Percentiles rank a stretch among this genome's conserved stretches.
Evolutionary conservation across 2,888 invertebrate species (phyloP).

Genomic region (Mantis religiosa): DNA sequence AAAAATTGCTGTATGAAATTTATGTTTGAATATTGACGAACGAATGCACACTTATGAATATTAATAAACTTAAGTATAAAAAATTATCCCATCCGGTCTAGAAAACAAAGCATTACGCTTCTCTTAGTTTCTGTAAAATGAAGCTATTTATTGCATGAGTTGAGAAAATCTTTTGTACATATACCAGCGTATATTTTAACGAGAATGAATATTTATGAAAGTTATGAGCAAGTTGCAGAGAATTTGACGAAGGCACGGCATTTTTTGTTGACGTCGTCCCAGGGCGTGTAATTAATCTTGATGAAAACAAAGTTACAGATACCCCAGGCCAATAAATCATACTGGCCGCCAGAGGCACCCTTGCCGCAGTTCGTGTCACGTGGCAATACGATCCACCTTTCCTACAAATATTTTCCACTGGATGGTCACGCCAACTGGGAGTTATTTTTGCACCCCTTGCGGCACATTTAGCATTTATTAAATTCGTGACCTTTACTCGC

Average conservation of each 20-base stretch:
- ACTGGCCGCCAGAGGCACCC: not conserved
- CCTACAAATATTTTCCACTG: not conserved
- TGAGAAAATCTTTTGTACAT: too few species aligned
- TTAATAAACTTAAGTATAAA: too few species aligned
- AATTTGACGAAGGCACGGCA: not conserved
- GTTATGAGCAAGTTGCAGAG: not conserved
- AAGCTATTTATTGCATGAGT: too few species aligned
- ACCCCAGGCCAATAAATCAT: not conserved
- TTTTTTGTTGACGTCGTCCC: not conserved
- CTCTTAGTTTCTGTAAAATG: too few species aligned
- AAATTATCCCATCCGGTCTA: too few species aligned
- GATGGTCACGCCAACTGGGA: not conserved
- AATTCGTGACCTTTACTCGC: not conserved
- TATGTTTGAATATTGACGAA: too few species aligned
- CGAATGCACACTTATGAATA: too few species aligned
- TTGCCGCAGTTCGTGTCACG: not conserved
- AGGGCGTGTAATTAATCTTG: not conserved
- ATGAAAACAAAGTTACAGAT: not conserved
- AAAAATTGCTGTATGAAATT: too few species aligned
- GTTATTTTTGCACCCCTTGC: not conserved
- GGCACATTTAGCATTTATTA: not conserved
- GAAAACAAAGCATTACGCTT: too few species aligned
- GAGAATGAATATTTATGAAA: not conserved
- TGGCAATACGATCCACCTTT: not conserved
- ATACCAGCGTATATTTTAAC: too few species aligned